phyloP scores from a whole-genome alignment of 2,888 invertebrate species.

The Ophonus ardosiacus region DNA sequence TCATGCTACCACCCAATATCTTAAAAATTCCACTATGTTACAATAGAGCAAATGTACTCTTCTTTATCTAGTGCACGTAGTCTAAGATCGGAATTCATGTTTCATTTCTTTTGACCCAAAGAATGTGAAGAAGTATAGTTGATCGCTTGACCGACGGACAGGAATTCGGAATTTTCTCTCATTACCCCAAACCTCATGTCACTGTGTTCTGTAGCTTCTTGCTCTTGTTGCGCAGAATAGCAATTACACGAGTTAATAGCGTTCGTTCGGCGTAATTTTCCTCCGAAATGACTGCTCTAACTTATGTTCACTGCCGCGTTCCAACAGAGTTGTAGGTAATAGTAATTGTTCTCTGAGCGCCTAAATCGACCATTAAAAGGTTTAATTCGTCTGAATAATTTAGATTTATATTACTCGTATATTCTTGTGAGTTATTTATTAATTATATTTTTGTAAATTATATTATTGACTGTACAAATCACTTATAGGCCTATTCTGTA shows the following conservation, averaged over 20 bases:
- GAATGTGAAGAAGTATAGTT: slow-evolving; percentile 18
- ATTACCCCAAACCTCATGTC: neutral
- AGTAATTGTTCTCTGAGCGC: neutral
- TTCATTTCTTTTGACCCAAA: slow-evolving; percentile 36
- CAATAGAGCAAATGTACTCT: neutral
- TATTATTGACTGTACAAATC: too few relatives aligned
- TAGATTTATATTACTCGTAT: too few relatives aligned
- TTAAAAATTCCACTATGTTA: too few relatives aligned
- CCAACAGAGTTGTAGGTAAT: neutral
- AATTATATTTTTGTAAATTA: too few relatives aligned
- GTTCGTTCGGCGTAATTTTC: slow-evolving; percentile 34
- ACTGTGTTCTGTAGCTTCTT: neutral
- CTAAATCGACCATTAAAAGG: neutral
- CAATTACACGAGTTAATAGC: slow-evolving; percentile 45
- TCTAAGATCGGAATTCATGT: slow-evolving; percentile 22
- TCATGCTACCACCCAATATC: too few relatives aligned
- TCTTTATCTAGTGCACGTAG: neutral
- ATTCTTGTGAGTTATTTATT: too few relatives aligned
- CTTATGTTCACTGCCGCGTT: slow-evolving; percentile 15
- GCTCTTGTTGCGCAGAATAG: neutral
- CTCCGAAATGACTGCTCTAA: neutral
- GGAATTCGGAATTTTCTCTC: slow-evolving; percentile 24
- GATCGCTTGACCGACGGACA: neutral
- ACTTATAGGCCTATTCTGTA: too few relatives aligned
- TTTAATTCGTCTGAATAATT: too few relatives aligned